Base-by-base conservation (phyloP, 2,113 vertebrate genomes). In the Pangasianodon hypophthalmus region DNA sequence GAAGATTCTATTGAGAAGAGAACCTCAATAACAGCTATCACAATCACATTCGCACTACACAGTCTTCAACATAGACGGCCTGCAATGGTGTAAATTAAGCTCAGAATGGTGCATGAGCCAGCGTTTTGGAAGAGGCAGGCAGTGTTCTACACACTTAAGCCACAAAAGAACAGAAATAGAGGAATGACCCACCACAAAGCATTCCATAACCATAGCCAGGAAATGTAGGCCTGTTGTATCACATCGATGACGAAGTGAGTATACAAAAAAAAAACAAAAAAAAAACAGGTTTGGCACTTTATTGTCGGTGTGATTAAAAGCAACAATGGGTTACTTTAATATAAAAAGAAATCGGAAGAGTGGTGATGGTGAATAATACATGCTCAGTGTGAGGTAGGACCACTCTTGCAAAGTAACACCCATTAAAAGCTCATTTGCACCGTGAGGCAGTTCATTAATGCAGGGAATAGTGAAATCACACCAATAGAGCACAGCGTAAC, bases 361-460 rank as follows among this genome's bases (percentile, higher is more conserved):
- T 93, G 96, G 91, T 93, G 93, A 77, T 92, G 88, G 92, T 94
- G 94, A 96, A 93, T 73, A 91, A 85, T 92, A 48, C 32, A 85
- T 88, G 94, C 77, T 93, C 94, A 94, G 95, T 91, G 89, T 95
- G 95, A 95, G 94, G 91, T 95, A 95, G 94, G 94, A 94, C 95
- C 73, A 84, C 93, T 96, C 95, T 95, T 85, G 95, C 95, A 96
- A 97, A 97, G 96, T 97, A 97, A 98, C 97, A 98, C 98, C 98
- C 97, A 98, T 99, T 98, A 99, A 97, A 97, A 97, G 93, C 95
- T 96, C 96, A 98, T 99, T 99, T 97, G 97, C 98, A 99, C 97
- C 97, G 97, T 93, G 95, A 98, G 97, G 98, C 97, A 97, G 96
- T 98, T 99, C 97, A 98, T 99, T 99, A 99, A 97, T 97, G 96